A percentile compares a stretch with the other conserved stretches of the same genome.
Conservation (phyloP, 2,113 vertebrate genomes). For the Myotis yumanensis region DNA sequence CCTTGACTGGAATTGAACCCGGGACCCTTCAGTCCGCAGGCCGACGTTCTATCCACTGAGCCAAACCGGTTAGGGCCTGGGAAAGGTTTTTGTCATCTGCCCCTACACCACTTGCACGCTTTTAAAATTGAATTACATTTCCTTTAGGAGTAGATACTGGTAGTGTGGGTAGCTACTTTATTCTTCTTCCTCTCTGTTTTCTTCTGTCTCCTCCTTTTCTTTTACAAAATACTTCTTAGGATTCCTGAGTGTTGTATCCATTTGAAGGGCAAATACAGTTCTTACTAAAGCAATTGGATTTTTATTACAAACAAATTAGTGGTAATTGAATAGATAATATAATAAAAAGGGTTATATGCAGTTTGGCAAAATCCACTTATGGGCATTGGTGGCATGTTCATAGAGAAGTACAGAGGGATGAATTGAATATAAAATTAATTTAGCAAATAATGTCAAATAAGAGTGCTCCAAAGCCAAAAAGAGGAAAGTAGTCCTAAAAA, state of each 20-base stretch:
- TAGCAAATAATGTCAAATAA: background rate
- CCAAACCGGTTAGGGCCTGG: background rate
- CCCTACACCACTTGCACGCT: background rate
- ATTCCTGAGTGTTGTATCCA: background rate
- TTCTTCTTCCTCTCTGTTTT: background rate
- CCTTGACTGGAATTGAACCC: too few species aligned
- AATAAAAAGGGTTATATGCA: background rate
- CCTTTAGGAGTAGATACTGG: background rate
- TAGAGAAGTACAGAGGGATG: background rate
- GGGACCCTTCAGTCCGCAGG: too few species aligned
- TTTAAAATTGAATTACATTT: background rate
- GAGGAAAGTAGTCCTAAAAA: background rate
- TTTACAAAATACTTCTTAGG: background rate
- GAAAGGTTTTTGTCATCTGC: background rate
- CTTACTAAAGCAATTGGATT: constrained; percentile 17
- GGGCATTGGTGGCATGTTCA: background rate
- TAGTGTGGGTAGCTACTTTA: background rate
- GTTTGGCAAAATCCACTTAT: background rate
- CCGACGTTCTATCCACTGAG: too few species aligned
- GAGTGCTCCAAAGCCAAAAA: background rate
- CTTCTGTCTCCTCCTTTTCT: background rate
- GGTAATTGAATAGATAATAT: background rate
- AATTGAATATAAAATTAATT: constrained; percentile 3
- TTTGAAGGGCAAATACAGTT: constrained; percentile 12
- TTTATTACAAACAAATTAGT: constrained; percentile 13